Percentiles rank a stretch among this genome's conserved stretches.
Evolutionary conservation across 2,797 vertebrate species (phyloP).

Genomic region (Schizothorax lantsangensis): DNA sequence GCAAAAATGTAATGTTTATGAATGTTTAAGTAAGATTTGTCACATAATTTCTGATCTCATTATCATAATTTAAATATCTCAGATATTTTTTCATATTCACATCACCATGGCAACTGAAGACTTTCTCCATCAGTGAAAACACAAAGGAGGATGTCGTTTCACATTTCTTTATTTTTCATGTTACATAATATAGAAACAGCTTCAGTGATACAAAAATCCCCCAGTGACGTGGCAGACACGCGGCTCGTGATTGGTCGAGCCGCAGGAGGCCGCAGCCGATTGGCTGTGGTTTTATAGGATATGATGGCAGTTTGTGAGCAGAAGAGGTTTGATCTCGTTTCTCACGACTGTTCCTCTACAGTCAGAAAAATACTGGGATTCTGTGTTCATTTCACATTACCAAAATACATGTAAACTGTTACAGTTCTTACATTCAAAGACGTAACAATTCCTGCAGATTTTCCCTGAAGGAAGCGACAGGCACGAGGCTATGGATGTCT

Average conservation of each 20-base stretch:
- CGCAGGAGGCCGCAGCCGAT: constrained; percentile 63
- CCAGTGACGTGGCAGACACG: constrained; percentile 71
- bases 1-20: not conserved
- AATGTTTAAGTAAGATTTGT: not conserved
- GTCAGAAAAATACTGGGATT: not conserved
- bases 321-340: not conserved
- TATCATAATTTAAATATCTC: not conserved
- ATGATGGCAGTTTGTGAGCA: constrained; percentile 34
- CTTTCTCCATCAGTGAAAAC: constrained; percentile 7
- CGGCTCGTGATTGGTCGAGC: constrained; percentile 69
- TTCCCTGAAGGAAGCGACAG: constrained; percentile 55
- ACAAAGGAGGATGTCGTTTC: constrained; percentile 56
- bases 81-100: not conserved
- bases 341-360: constrained; percentile 1
- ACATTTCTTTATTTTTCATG: constrained; percentile 79
- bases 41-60: not conserved
- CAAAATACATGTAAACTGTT: constrained; percentile 30
- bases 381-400: constrained; percentile 23
- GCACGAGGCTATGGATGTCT: constrained; percentile 42
- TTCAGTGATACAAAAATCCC: constrained; percentile 74
- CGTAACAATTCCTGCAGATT: constrained; percentile 22
- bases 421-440: constrained; percentile 29
- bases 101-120: not conserved
- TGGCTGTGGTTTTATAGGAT: constrained; percentile 15
- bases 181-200: constrained; percentile 76